Percentiles rank a stretch among this genome's conserved stretches.
Conservation (phyloP, 30 jellyfish, hydroid and myxozoan species). For the Aurelia coerulea region DNA sequence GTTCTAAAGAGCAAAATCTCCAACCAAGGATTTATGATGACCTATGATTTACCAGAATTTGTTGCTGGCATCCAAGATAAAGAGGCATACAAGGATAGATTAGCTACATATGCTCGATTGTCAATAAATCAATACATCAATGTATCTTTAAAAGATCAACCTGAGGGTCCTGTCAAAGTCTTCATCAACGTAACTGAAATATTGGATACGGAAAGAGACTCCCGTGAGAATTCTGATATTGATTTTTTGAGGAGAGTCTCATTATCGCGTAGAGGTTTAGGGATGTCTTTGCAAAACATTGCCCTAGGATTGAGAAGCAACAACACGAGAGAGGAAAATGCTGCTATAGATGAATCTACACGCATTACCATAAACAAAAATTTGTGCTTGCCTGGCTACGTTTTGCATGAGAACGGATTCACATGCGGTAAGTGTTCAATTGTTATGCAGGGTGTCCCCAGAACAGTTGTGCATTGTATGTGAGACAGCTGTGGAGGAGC, state of each 20-base stretch:
- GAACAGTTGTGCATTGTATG: not conserved
- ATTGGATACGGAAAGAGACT: not conserved
- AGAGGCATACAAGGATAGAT: not conserved
- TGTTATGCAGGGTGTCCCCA: not conserved
- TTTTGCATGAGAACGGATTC: conserved; percentile 70
- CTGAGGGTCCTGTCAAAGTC: conserved; percentile 27
- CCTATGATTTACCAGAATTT: conserved; percentile 12
- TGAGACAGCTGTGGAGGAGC: too few species aligned
- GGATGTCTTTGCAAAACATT: conserved; percentile 10
- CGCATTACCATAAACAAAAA: conserved; percentile 37
- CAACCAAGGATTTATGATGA: conserved; percentile 35
- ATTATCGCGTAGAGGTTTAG: conserved; percentile 48
- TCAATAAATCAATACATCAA: conserved; percentile 30
- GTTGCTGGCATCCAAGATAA: conserved; percentile 18
- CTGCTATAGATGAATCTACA: conserved; percentile 24
- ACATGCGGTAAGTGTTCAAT: conserved; percentile 62
- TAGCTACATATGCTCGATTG: conserved; percentile 11
- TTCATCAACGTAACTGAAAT: conserved; percentile 15
- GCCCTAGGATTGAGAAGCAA: conserved; percentile 1
- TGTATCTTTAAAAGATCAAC: conserved; percentile 33
- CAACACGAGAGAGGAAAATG: conserved; percentile 15
- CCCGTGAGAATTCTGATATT: not conserved
- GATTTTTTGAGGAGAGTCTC: conserved; percentile 42
- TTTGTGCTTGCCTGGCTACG: conserved; percentile 50
- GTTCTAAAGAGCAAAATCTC: conserved; percentile 55